Evolutionary conservation across 2,888 invertebrate species (phyloP), one percentile per base, ranked within the genome.

Genomic region (Cheilosia scutellata): DNA sequence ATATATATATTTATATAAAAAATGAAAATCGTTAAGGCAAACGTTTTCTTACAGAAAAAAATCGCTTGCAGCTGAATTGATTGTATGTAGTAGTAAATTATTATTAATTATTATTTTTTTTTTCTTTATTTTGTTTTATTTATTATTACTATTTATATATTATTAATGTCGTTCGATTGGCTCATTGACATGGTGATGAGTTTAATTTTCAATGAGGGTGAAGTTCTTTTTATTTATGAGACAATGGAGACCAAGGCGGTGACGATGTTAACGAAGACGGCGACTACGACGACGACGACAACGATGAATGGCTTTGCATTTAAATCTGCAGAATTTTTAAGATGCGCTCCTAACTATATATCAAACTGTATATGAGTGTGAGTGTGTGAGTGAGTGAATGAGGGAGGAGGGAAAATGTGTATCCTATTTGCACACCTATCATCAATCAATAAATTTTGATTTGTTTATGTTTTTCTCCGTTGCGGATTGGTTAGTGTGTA

Each of bases 1-100:
- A 87, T 84, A 87, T 84, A 82, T 84, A 87, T 84, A 71, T 83
- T 74, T 83, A 87, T 83, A 83, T 83, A 83, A 77, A 87, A 87
- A 82, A 87, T 83, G 74, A 83, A 87, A 79, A 83, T 87, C 65
- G 71, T 83, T 83, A 83, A 87, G 53, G 83, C 83, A 83, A 77
- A 83, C 82, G 76, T 72, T 82, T 51, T 86, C n/a, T 37, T 76
- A n/a, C 55, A 57, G 60, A 66, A 70, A 66, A 66, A 76, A 80
- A 82, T 76, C 86, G 86, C 60, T 82, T 86, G 86, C 86, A 66
- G 66, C 71, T 76, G 80, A 80, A 84, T 86, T 86, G 86, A 86
- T 78, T 87, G 82, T 77, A 88, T 87, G 82, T 82, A 82, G 78
- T 79, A 62, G 58, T 82, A 72, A 51, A 66, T 77, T 84, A 74